Evolutionary conservation across 2,113 vertebrate species (phyloP), one percentile per base, ranked within the genome.

Genomic region (Mola mola): DNA sequence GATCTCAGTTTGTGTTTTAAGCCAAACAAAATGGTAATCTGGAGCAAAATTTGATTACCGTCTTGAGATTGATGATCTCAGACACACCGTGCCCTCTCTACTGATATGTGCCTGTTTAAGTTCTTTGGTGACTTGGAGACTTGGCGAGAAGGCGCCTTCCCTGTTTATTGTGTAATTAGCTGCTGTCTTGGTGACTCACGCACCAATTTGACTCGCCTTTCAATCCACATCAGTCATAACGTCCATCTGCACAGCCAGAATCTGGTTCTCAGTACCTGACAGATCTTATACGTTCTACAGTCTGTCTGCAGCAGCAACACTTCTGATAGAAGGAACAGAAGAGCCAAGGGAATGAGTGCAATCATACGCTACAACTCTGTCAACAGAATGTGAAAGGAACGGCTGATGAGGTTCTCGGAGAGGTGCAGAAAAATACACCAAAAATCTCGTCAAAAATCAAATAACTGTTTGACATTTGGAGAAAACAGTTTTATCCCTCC

Each of bases 381-480:
- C n/a, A n/a, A n/a, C n/a, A n/a, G n/a, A n/a, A n/a, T n/a, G n/a
- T n/a, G n/a, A n/a, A n/a, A n/a, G n/a, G n/a, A n/a, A n/a, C 1
- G 25, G 21, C 13, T 0, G 2, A 17, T 37, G 15, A 10, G 22
- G 25, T 11, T 48, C 25, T n/a, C 16, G 3, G 37, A 62, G 47
- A 20, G 3, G n/a, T n/a, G n/a, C n/a, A n/a, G n/a, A 8, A 66
- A 59, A 70, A 44, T 52, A 42, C 29, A 31, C 47, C 28, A 19
- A 62, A 61, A 33, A 67, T 26, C 63, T 46, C 4, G 5, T 75
- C 37, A 68, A 67, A 33, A 64, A 56, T 71, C 61, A 66, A 53
- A 66, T 17, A 25, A 60, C 37, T 21, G 24, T 65, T 51, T 49
- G 75, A 84, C 79, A 76, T n/a, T n/a, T n/a, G n/a, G n/a, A n/a